These are phyloP conservation scores for Bicyclus anynana DNA, from an alignment of 1,140 invertebrate species.

Conservation along the genomic window DNA sequence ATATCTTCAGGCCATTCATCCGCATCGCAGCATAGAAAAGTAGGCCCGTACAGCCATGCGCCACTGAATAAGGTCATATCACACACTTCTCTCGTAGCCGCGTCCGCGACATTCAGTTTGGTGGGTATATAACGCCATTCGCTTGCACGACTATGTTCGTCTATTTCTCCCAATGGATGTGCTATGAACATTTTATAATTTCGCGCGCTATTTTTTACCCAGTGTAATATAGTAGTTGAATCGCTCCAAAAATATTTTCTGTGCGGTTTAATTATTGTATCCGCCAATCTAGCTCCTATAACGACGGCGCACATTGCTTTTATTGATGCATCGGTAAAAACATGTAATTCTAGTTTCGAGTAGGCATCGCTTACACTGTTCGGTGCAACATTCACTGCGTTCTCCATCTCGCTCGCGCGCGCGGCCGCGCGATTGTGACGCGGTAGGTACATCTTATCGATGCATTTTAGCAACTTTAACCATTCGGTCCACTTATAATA, in stretches of 20 bases:
- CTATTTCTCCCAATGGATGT: slow-evolving; percentile 41
- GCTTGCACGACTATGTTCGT: slow-evolving; percentile 22
- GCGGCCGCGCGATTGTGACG: neutral
- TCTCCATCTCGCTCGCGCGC: neutral
- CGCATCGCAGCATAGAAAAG: neutral
- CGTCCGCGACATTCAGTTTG: slow-evolving; percentile 6
- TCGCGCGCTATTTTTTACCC: slow-evolving; percentile 18
- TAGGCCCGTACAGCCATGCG: neutral
- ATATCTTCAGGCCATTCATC: neutral
- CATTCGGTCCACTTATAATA: slow-evolving; percentile 2
- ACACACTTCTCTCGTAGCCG: neutral
- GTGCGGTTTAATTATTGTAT: neutral
- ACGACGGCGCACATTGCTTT: slow-evolving; percentile 16
- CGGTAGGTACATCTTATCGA: neutral
- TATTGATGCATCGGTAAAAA: slow-evolving; percentile 27
- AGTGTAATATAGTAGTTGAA: slow-evolving; percentile 17
- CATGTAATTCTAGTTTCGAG: too few species aligned
- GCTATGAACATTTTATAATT: slow-evolving; percentile 42
- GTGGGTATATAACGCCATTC: slow-evolving; percentile 36
- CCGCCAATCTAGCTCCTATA: slow-evolving; percentile 28
- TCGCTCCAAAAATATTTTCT: slow-evolving; percentile 22
- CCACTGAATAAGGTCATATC: neutral
- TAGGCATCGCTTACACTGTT: too few species aligned
- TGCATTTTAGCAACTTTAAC: neutral
- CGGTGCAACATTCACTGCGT: too few species aligned